Percentiles rank a stretch among this genome's conserved stretches.
Conservation (phyloP, 2,797 vertebrate genomes). For the Hyperoplus lanceolatus region DNA sequence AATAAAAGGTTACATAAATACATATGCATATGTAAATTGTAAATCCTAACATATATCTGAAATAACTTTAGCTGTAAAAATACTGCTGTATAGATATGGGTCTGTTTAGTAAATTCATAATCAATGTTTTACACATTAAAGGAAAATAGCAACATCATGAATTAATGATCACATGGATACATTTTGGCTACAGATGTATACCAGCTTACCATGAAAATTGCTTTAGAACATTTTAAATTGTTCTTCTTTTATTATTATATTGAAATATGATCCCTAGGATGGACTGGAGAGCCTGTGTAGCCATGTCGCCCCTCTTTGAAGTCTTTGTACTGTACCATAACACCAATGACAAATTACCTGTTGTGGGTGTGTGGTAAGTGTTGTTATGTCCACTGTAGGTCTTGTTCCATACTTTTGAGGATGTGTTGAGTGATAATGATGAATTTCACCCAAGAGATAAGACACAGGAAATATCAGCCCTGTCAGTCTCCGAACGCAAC, state of each 20-base stretch:
- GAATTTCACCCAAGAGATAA: slow-evolving; percentile 41
- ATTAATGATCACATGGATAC: not conserved
- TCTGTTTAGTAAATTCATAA: not conserved
- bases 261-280: slow-evolving; percentile 28
- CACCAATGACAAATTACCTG: slow-evolving; percentile 56
- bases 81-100: not conserved
- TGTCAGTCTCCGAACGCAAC: slow-evolving; percentile 25
- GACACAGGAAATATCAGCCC: slow-evolving; percentile 24
- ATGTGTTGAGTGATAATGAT: slow-evolving; percentile 45
- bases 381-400: slow-evolving; percentile 41
- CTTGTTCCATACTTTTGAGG: slow-evolving; percentile 15
- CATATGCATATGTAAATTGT: not conserved
- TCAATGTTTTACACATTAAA: not conserved
- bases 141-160: not conserved
- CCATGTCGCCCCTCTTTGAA: slow-evolving; percentile 38
- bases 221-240: slow-evolving; percentile 1
- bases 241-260: not conserved
- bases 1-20: too few relatives aligned
- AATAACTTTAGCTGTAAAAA: not conserved
- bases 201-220: not conserved
- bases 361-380: slow-evolving; percentile 51
- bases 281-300: not conserved
- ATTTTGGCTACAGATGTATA: not conserved
- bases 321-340: slow-evolving; percentile 16
- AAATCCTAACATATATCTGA: not conserved